Percentiles rank a stretch among this genome's conserved stretches.
These are phyloP conservation scores for Uloborus plumipes DNA, from an alignment of 2,888 invertebrate species.

Conservation along the genomic window DNA sequence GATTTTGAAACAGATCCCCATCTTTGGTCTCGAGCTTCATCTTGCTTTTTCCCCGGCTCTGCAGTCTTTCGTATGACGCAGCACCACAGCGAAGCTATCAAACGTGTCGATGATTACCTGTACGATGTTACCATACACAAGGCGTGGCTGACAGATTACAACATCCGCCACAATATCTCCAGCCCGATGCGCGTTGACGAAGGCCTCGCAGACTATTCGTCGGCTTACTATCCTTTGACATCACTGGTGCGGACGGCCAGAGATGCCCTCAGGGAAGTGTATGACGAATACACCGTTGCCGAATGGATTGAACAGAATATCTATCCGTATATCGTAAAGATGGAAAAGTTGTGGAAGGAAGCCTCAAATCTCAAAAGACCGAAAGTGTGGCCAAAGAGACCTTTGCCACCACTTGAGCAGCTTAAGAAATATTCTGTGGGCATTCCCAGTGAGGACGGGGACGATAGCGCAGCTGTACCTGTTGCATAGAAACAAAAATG, in stretches of 20 bases:
- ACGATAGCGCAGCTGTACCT: constrained; percentile 35
- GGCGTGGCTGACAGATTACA: constrained; percentile 68
- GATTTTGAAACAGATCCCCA: constrained; percentile 76
- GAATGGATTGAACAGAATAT: constrained; percentile 68
- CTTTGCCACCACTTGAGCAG: constrained; percentile 61
- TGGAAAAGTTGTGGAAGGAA: constrained; percentile 67
- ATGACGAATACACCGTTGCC: constrained; percentile 69
- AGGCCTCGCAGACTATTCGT: constrained; percentile 66
- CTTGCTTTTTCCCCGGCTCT: constrained; percentile 79
- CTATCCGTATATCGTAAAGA: constrained; percentile 66
- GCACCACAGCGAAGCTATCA: constrained; percentile 65
- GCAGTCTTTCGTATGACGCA: constrained; percentile 72
- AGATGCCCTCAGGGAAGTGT: constrained; percentile 75
- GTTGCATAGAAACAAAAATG: neutral
- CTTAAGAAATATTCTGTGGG: constrained; percentile 64
- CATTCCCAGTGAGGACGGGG: constrained; percentile 26
- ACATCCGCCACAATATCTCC: constrained; percentile 67
- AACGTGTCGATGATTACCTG: constrained; percentile 66
- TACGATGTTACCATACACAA: constrained; percentile 67
- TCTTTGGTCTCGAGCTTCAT: constrained; percentile 77
- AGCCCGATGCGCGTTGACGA: constrained; percentile 69
- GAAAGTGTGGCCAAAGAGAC: constrained; percentile 66
- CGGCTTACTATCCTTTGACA: constrained; percentile 64
- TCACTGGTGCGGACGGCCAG: constrained; percentile 71
- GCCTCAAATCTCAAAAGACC: constrained; percentile 64